Evolutionary conservation across 2,888 invertebrate genomes (phyloP).

Genomic region (Cyrtodaria siliqua): DNA sequence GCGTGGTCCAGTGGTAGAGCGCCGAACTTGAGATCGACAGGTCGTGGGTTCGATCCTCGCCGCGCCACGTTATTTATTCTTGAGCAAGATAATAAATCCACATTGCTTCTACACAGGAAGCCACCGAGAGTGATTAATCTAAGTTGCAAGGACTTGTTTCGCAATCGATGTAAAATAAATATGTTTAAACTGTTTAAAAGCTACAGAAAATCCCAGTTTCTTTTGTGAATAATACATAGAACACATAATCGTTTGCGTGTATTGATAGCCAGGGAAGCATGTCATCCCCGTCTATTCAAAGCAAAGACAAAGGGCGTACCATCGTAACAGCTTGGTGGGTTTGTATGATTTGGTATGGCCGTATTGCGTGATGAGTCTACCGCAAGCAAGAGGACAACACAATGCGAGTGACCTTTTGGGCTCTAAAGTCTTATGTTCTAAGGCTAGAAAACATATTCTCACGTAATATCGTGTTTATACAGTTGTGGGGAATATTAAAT

Average conservation of each 20-base stretch:
- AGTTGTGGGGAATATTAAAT: slow-evolving; percentile 10
- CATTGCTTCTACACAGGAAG: no score
- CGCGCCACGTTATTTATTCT: no score
- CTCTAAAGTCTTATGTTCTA: slow-evolving; percentile 24
- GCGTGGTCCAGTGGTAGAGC: no score
- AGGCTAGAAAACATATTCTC: slow-evolving; percentile 26
- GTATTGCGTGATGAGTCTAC: slow-evolving; percentile 55
- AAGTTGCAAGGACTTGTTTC: no score
- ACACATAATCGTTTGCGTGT: neutral
- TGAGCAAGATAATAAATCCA: no score
- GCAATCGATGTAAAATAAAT: no score
- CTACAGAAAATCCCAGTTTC: no score
- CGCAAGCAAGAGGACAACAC: slow-evolving; percentile 37
- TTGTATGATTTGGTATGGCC: slow-evolving; percentile 46
- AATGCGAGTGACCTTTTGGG: slow-evolving; percentile 35
- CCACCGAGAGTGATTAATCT: no score
- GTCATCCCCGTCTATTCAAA: slow-evolving; percentile 33
- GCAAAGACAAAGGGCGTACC: slow-evolving; percentile 43
- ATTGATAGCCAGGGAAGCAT: slow-evolving; percentile 30
- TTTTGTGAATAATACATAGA: neutral
- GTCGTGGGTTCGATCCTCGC: no score
- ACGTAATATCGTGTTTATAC: slow-evolving; percentile 29
- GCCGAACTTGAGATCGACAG: no score
- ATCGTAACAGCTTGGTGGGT: slow-evolving; percentile 19
- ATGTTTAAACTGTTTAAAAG: no score